Evolutionary conservation across 2,113 vertebrate genomes (phyloP), one percentile per base, ranked within the genome.

Genomic region (Neodontobutis hainanensis): DNA sequence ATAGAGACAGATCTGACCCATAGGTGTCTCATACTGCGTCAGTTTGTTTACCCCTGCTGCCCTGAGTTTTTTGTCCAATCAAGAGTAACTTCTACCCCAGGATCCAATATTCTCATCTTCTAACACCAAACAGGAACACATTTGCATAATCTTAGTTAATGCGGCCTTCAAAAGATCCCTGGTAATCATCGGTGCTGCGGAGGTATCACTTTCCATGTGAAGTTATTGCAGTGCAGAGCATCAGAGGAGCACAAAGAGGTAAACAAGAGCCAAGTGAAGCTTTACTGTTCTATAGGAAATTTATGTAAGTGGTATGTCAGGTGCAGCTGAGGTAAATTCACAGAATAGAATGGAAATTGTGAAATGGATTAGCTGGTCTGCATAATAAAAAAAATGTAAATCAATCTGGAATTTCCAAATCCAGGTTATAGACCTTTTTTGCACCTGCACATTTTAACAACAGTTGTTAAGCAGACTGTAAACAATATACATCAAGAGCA

Each of bases 111-210:
- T 69, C 58, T 81, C 56, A 65, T 59, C 44, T 65, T 58, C 8
- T 2, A 3, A 65, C 58, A 69, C 59, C 51, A 50, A 47, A 70
- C 2, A 2, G 34, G 35, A 58, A 43, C 0, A 9, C 35, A 77
- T 82, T 77, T 68, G 65, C 70, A 80, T 84, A 79, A 84, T 84
- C 78, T 76, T 53, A 61, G 60, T 53, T 42, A 74, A 63, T 48
- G 59, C 51, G 32, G 38, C 55, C 0, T 47, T 16, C 65, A 60
- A 68, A 66, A 73, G 67, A 73, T 61, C 49, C 61, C 48, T 34
- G 2, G n/a, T 3, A 61, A 75, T 65, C 50, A 55, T 58, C 11
- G 0, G 62, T 63, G 61, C 51, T 0, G 8, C 5, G 6, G 5
- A 65, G 55, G 67, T 63, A 67, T 80, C 68, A 36, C 11, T 66